Base-by-base conservation (phyloP, 2,113 vertebrate species). In the Mormyrus iriodes region DNA sequence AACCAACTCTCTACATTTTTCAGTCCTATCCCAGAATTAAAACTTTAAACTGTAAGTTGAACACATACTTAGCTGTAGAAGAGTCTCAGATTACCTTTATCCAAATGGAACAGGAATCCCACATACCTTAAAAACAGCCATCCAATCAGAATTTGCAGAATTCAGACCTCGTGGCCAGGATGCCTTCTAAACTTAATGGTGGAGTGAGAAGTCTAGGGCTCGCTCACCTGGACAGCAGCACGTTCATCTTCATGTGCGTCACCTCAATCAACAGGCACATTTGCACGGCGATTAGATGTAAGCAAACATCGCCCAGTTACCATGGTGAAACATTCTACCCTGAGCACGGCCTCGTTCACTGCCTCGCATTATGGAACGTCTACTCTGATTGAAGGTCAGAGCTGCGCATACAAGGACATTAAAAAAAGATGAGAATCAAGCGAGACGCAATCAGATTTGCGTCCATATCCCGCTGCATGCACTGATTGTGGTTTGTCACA, bases 301-400 rank as follows among this genome's bases (percentile, higher is more conserved):
- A 31, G 46, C 31, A 12, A 51, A 79, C 51, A 10, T 44, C 82
- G 51, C 31, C 49, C 27, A 31, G 73, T 89, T 89, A 89, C 88
- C 76, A 55, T 89, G 76, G 88, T 89, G 51, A 55, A 58, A 83
- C 21, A 31, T 44, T 89, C 76, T 89, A 35, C 58, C 61, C 31
- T 58, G 51, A 51, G n/a, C 39, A 9, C 61, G 10, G 24, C 35
- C 19, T 61, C 31, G 51, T 84, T 61, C 15, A 58, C 49, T 76
- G 31, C 48, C 42, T 42, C 46, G 92, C 93, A 94, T 95, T 94
- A 93, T 91, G 89, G 88, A 93, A 93, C 94, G 94, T 95, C 93
- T 92, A 93, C 92, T 92, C 94, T 95, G 95, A 95, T 95, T 96
- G 95, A 95, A 95, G 95, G 94, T 95, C 94, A 95, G 76, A 87